A percentile compares a stretch with the other conserved stretches of the same genome.
phyloP scores from a whole-genome alignment of 2,888 invertebrate genomes.

The Arge pagana region DNA sequence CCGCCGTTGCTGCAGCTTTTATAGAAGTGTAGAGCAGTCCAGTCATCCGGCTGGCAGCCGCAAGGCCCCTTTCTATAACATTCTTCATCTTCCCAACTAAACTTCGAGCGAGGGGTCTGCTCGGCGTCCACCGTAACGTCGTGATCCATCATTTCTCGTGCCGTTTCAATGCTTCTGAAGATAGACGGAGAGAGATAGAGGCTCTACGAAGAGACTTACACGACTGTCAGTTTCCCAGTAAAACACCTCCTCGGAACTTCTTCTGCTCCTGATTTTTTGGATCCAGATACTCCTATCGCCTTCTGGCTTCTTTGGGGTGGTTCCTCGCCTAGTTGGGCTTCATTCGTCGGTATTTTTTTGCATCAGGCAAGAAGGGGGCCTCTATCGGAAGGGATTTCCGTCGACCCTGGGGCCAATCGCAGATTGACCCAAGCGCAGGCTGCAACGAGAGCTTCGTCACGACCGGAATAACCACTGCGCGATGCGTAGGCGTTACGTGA shows the following conservation, averaged over 20 bases:
- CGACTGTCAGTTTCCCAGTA: constrained; percentile 20
- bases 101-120: no score
- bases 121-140: constrained; percentile 35
- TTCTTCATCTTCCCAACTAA: constrained; percentile 42
- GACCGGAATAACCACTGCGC: no score
- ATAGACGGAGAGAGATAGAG: no score
- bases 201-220: constrained; percentile 18
- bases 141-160: constrained; percentile 46
- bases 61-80: constrained; percentile 35
- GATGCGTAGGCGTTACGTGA: no score
- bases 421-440: no score
- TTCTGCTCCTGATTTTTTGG: no score
- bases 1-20: background rate
- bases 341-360: no score
- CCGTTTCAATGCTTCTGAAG: constrained; percentile 37
- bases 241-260: no score
- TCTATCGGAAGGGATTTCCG: no score
- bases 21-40: constrained; percentile 1
- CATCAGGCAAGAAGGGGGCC: no score
- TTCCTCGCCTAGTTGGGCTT: background rate
- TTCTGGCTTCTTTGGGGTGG: constrained; percentile 4
- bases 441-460: no score
- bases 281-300: constrained; percentile 3
- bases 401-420: no score
- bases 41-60: constrained; percentile 14